Evolutionary conservation across 2,888 invertebrate species (phyloP).

Genomic region (Oxytorus armatus): DNA sequence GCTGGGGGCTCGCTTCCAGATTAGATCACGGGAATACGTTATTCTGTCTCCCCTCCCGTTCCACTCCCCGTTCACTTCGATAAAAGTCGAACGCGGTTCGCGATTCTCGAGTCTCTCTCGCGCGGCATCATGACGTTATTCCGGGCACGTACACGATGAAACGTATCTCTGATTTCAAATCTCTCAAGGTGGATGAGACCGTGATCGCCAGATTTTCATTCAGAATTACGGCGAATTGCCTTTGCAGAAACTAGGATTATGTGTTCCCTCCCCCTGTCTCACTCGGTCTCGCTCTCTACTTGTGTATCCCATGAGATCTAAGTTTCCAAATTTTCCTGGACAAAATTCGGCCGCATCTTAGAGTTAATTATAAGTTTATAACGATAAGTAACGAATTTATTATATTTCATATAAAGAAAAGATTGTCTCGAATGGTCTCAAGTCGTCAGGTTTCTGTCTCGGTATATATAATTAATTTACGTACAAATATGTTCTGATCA

Average conservation of each 20-base stretch:
- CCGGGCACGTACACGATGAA: conserved; percentile 62
- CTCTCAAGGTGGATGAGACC: conserved; percentile 59
- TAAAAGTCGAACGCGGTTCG: conserved; percentile 55
- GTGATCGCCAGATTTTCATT: conserved; percentile 64
- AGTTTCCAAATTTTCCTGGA: not conserved
- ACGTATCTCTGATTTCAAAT: conserved; percentile 67
- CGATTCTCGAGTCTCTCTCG: conserved; percentile 51
- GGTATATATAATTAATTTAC: too few species aligned
- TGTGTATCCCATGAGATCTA: conserved; percentile 39
- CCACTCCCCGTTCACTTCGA: conserved; percentile 45
- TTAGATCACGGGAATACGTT: conserved; percentile 66
- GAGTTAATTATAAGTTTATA: not conserved
- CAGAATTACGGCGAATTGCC: conserved; percentile 61
- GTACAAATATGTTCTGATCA: too few species aligned
- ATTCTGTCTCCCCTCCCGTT: conserved; percentile 38
- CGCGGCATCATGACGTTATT: conserved; percentile 59
- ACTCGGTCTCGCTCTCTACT: not conserved
- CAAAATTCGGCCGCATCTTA: not conserved
- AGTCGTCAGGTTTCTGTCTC: too few species aligned
- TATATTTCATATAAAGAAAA: too few species aligned
- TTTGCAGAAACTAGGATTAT: conserved; percentile 27
- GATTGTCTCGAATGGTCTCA: too few species aligned
- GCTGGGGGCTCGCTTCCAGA: conserved; percentile 57
- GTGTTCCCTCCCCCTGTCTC: not conserved
- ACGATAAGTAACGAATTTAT: not conserved